Evolutionary conservation across 2,888 invertebrate species (phyloP), one percentile per base, ranked within the genome.

Genomic region (Plebejus anna): DNA sequence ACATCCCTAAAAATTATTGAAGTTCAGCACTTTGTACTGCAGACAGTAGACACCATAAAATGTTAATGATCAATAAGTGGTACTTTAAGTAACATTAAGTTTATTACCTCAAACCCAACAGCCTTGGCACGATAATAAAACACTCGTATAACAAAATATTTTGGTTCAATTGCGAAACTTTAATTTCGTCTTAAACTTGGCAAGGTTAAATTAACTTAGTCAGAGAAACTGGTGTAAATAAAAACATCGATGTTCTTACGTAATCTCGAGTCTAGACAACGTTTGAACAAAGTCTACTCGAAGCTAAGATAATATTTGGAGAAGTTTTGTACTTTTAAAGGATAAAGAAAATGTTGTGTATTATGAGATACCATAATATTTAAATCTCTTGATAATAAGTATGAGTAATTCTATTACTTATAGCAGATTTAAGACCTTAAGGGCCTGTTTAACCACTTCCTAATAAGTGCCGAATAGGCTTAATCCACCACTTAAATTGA

Each of bases 111-210:
- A 36, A 32, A 16, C 66, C 32, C 13, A 32, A 13, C 36, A 66
- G 66, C 66, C 66, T 66, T 66, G 32, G 66, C 6, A 66, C 32
- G 36, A 13, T 66, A 66, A 16, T 66, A 66, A 66, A 66, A 66
- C 11, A 61, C 61, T 61, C 22, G 3, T 61, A 61, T 61, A 61
- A 61, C 66, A 16, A 6, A 36, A 66, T 66, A 66, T 66, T 66
- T 32, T 36, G 66, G 32, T 66, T 36, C 32, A 36, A 66, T 66
- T 66, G 16, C 32, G 32, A 66, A 66, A 66, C 66, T 36, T 32
- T 66, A 66, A 66, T 66, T 36, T 66, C 66, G 66, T 32, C 66
- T 66, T 32, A 66, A 66, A 32, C 66, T 66, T 66, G 66, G 4
- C 66, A 66, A 32, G 66, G 66, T 66, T 66, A 66, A 61, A 36